Evolutionary conservation across 2,113 vertebrate species (phyloP).

Genomic region (Lonchura striata): DNA sequence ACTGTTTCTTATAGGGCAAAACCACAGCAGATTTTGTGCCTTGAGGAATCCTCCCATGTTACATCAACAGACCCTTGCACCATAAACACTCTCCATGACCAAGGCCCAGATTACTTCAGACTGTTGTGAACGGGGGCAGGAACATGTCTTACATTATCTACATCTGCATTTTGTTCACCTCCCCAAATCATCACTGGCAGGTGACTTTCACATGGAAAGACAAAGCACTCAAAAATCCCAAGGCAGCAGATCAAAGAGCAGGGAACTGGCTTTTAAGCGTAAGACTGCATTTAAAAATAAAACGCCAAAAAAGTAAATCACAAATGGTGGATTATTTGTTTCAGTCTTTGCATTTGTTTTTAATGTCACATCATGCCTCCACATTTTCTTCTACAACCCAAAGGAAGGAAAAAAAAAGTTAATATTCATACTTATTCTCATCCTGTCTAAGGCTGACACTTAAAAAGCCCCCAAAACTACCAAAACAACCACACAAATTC

Average conservation of each 20-base stretch:
- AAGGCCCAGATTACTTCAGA: not conserved
- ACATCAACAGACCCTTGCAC: not conserved
- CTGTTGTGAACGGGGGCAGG: accelerated
- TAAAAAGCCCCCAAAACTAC: not conserved
- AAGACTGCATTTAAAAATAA: not conserved
- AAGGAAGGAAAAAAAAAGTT: not conserved
- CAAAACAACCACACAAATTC: not conserved
- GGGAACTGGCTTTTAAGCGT: not conserved
- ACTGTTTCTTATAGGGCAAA: not conserved
- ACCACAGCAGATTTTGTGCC: not conserved
- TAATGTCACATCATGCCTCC: not conserved
- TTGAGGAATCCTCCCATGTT: not conserved
- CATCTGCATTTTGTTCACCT: not conserved
- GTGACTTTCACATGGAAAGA: not conserved
- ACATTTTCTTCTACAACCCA: not conserved
- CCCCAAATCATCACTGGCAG: not conserved
- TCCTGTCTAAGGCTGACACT: not conserved
- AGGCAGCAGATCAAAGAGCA: not conserved
- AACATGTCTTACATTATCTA: not conserved
- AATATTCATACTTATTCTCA: not conserved
- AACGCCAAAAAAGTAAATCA: not conserved
- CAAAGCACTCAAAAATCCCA: not conserved
- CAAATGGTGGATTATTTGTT: not conserved
- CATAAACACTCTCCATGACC: not conserved
- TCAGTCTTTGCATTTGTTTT: not conserved